Base-by-base conservation (phyloP, 2,888 invertebrate genomes). In the Invenusta paracnida region DNA sequence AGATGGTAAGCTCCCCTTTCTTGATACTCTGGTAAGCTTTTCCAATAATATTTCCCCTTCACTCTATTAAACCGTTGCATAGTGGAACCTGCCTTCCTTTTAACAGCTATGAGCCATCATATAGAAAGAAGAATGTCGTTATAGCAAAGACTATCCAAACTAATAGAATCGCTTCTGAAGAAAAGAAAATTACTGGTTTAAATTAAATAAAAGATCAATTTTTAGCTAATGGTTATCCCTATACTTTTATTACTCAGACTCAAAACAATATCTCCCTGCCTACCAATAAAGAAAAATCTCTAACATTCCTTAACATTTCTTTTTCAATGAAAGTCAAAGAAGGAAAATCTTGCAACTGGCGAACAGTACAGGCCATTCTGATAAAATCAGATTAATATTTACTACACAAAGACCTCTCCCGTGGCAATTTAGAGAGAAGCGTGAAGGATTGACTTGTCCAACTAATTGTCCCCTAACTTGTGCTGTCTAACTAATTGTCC, bases 1-100 rank as follows among this genome's bases (percentile, higher is more conserved):
- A 73, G 73, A 73, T 73, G 73, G 73, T 73, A 73, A 73, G 73
- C 29, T 82, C 5, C 82, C 82, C 13, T 82, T 82, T 82, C 82
- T 82, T 82, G 82, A 82, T 30, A 82, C 82, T 30, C 29, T 82
- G 2, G 82, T 82, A 5, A 30, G 31, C 30, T 5, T 82, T 29
- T 30, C 30, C 30, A 30, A 30, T 27, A 30, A 30, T 5, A 82
- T 25, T n/a, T 82, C 29, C n/a, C 13, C 27, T 1, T 30, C 31
- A 25, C 25, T 82, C 29, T 23, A 30, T 82, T 30, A 82, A 82
- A 82, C 82, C 82, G 2, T 25, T 29, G 29, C 82, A 82, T 17
- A 82, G 82, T 30, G 82, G 29, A 29, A 30, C 11, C 82, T 82
- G 82, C 29, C 31, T 82, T 13, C 82, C 82, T 30, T 82, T 82